A percentile compares a stretch with the other conserved stretches of the same genome.
phyloP scores from a whole-genome alignment of 2,888 invertebrate species.

The Malthinus flaveolus region DNA sequence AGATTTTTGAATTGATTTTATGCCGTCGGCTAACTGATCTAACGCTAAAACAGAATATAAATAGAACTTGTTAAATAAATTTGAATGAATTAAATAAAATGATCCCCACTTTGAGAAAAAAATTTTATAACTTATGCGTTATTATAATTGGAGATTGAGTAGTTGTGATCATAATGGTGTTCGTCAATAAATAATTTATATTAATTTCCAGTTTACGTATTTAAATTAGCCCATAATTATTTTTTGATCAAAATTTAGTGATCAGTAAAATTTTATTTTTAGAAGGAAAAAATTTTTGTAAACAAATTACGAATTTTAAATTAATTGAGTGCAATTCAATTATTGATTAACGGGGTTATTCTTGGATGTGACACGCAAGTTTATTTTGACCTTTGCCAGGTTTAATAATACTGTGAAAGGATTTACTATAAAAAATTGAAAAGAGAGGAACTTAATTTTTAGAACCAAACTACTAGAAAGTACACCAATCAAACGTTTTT shows the following conservation, averaged over 20 bases:
- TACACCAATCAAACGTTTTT: too few relatives aligned
- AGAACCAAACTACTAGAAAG: too few relatives aligned
- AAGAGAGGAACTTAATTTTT: too few relatives aligned
- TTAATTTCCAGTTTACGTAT: background rate
- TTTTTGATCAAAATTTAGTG: constrained; percentile 2
- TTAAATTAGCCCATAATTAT: background rate
- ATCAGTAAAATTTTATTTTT: background rate
- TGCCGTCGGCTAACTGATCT: background rate
- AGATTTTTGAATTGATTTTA: background rate
- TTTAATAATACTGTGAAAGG: too few relatives aligned
- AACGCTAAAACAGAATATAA: background rate
- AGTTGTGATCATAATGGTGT: background rate
- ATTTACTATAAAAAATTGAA: too few relatives aligned
- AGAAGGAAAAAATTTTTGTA: too few relatives aligned
- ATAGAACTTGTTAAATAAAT: background rate
- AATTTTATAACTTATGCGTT: background rate
- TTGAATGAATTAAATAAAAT: background rate
- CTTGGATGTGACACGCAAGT: too few relatives aligned
- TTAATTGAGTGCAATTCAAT: too few relatives aligned
- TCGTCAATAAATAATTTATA: too few relatives aligned
- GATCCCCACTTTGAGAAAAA: background rate
- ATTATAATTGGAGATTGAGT: background rate
- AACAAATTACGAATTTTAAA: too few relatives aligned
- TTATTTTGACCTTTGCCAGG: too few relatives aligned
- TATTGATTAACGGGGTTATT: too few relatives aligned